Conservation (phyloP, 2,113 vertebrate genomes). For the Tursiops truncatus region DNA sequence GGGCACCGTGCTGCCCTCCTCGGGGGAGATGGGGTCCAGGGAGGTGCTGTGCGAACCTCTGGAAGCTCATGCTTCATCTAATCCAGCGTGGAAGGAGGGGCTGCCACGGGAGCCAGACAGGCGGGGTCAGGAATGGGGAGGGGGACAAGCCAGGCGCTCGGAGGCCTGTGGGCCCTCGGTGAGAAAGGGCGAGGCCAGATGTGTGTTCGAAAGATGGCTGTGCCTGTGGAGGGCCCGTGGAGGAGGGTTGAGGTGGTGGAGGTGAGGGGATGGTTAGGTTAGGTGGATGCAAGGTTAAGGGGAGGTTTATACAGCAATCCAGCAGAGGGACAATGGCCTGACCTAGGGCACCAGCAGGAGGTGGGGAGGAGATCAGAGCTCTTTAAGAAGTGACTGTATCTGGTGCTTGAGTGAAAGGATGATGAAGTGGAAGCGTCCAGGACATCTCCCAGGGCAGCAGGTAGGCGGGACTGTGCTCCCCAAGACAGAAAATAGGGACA, state of each 20-base stretch:
- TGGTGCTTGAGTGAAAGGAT: neutral
- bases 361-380: neutral
- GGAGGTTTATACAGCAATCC: no score
- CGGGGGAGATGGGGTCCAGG: neutral
- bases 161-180: neutral
- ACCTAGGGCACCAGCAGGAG: neutral
- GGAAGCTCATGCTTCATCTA: no score
- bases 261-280: neutral
- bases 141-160: neutral
- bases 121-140: neutral
- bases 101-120: no score
- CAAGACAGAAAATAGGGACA: neutral
- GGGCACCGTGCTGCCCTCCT: neutral
- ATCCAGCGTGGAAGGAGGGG: neutral
- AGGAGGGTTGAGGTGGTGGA: neutral
- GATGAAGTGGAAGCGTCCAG: neutral
- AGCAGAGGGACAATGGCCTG: neutral
- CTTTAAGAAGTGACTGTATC: neutral
- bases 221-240: neutral
- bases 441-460: neutral
- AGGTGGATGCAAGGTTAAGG: neutral
- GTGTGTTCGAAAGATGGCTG: neutral
- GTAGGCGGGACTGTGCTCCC: neutral
- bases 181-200: neutral
- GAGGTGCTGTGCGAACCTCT: neutral